Evolutionary conservation across 2,888 invertebrate species (phyloP), one percentile per base, ranked within the genome.

Genomic region (Mimas tiliae): DNA sequence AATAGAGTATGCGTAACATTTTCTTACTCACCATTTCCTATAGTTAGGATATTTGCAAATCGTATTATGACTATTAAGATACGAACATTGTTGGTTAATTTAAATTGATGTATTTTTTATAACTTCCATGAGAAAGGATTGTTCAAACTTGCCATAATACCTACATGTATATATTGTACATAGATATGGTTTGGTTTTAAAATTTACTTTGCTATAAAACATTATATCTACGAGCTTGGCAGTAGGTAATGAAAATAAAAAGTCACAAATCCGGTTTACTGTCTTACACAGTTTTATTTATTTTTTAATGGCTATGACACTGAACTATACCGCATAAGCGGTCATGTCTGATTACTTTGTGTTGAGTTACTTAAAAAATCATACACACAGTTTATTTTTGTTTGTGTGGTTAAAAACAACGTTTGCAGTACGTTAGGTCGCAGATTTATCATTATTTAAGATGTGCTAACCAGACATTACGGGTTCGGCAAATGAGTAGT

Each of bases 21-120:
- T 45, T 77, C 74, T 85, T 85, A 87, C 81, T 86, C 86, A 86
- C 68, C 75, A 72, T 74, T 77, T 79, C 74, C 77, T 80, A 76
- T 78, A 80, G 81, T 74, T 77, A 79, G 71, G 73, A 77, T 58
- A 67, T 70, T 72, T 53, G 67, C 65, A 58, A 71, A 66, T 27
- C 52, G 21, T 16, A 12, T 16, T 45, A 47, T n/a, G 47, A 47
- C n/a, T 27, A 4, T 27, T 27, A 27, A 27, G 27, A 47, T n/a
- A 47, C 4, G n/a, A 47, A 14, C 14, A 27, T 47, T 47, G 11
- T n/a, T 47, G 47, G 14, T 47, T 1, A 11, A 6, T 38, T 38
- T 38, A 6, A 9, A 38, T 9, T 1, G 38, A 38, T 38, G 7
- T 1, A 38, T 38, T 9, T 38, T 38, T 38, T 38, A 38, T 7